Conservation (phyloP, 92 coral and sea anemone species). For the Anthopleura xanthogrammica region DNA sequence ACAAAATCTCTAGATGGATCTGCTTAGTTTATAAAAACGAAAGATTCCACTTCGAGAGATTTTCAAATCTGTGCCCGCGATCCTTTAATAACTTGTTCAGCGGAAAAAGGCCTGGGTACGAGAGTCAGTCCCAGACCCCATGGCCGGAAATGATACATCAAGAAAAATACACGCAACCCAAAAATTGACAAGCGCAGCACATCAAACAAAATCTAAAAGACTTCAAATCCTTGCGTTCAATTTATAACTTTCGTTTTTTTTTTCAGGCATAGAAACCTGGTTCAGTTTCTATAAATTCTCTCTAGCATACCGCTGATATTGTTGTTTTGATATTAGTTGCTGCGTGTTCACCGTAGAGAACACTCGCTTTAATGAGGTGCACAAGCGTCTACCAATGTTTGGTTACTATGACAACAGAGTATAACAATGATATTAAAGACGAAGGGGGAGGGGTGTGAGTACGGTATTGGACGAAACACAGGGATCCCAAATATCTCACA, state of each 20-base stretch:
- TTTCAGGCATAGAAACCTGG: not conserved
- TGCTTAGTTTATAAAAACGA: no score
- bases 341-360: not conserved
- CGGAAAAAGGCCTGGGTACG: not conserved
- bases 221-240: constrained; percentile 23
- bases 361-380: not conserved
- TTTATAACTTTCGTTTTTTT: not conserved
- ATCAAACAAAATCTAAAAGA: not conserved
- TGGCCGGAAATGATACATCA: no score
- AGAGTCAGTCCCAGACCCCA: not conserved
- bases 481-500: no score
- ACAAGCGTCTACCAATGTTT: constrained; percentile 34
- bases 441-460: not conserved
- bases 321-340: not conserved
- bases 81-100: not conserved
- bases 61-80: not conserved
- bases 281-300: not conserved
- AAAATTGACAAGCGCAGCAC: constrained; percentile 11
- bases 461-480: not conserved
- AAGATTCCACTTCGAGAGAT: not conserved
- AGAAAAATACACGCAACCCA: not conserved
- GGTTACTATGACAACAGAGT: constrained; percentile 27
- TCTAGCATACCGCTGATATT: constrained; percentile 9
- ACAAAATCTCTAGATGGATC: no score
- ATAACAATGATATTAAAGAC: constrained; percentile 9